Evolutionary conservation across 2,113 vertebrate genomes (phyloP).

Genomic region (Ameiurus melas): DNA sequence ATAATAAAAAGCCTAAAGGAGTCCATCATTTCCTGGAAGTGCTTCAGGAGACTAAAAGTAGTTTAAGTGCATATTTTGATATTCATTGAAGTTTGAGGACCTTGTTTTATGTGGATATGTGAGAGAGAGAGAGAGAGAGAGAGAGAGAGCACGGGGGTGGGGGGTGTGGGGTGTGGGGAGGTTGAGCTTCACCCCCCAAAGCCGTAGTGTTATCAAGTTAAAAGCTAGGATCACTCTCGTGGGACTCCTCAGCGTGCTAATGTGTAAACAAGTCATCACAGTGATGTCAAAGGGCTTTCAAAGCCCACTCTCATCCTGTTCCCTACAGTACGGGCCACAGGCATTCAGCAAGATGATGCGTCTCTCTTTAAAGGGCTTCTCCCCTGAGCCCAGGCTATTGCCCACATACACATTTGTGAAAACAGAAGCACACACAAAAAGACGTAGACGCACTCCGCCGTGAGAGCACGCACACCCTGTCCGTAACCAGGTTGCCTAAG

Average conservation of each 20-base stretch:
- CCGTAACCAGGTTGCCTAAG: constrained; percentile 41
- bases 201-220: constrained; percentile 44
- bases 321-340: constrained; percentile 80
- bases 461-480: constrained; percentile 79
- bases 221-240: constrained; percentile 44
- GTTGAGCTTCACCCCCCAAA: constrained; percentile 20
- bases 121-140: neutral
- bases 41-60: constrained; percentile 11
- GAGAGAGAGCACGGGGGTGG: neutral
- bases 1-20: neutral
- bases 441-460: constrained; percentile 79
- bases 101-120: neutral
- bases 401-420: constrained; percentile 6
- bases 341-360: constrained; percentile 79
- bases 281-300: constrained; percentile 78
- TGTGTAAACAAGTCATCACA: constrained; percentile 87
- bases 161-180: neutral
- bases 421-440: constrained; percentile 23
- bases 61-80: neutral
- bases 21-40: neutral
- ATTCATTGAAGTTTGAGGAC: neutral
- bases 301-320: constrained; percentile 79
- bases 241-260: constrained; percentile 66
- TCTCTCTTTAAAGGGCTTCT: constrained; percentile 67
- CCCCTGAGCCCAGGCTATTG: constrained; percentile 36